Conservation (phyloP, 2,888 invertebrate species). For the Schizaphis graminum region DNA sequence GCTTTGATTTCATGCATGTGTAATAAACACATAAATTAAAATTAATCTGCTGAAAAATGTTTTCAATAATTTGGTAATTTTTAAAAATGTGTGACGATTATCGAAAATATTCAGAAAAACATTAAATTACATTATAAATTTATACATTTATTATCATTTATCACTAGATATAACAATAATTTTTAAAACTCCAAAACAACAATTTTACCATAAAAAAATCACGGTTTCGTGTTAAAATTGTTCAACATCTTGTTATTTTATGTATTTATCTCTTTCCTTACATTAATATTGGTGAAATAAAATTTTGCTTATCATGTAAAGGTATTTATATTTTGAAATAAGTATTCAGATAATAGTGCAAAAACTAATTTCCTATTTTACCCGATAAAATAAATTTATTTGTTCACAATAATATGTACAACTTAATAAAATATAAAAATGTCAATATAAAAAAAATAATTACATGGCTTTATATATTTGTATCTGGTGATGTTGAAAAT, state of each 20-base stretch:
- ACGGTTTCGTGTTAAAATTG: neutral
- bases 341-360: neutral
- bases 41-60: neutral
- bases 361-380: neutral
- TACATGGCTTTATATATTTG: neutral
- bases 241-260: neutral
- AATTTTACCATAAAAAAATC: neutral
- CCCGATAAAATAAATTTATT: neutral
- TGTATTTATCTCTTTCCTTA: neutral
- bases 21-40: neutral
- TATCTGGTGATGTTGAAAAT: neutral
- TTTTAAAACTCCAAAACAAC: neutral
- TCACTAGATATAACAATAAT: neutral
- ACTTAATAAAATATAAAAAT: neutral
- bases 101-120: neutral
- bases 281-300: neutral
- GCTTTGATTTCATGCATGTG: neutral
- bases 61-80: neutral
- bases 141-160: neutral
- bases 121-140: neutral
- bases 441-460: neutral
- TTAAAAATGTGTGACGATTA: neutral
- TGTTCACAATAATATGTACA: neutral
- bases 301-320: neutral
- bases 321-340: neutral